Conservation (phyloP, 2,797 vertebrate genomes). For the Smutsia temminckii region DNA sequence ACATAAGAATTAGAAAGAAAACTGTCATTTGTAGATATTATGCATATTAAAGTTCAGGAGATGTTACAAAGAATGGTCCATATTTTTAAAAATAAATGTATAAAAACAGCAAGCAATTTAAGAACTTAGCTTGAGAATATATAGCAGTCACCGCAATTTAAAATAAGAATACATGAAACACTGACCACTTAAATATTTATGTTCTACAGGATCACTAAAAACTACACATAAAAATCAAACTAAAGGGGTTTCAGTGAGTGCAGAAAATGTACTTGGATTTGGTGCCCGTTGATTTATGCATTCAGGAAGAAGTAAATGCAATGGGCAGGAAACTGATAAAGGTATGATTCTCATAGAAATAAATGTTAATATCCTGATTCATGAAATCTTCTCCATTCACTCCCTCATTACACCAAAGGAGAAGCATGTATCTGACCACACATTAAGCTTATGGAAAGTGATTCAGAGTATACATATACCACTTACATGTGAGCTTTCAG, state of each 20-base stretch:
- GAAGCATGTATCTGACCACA: background rate
- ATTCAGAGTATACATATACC: background rate
- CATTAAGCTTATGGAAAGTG: slow-evolving; percentile 6
- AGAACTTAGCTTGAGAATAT: slow-evolving; percentile 37
- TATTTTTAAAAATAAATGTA: background rate
- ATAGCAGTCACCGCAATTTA: background rate
- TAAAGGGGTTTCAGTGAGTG: background rate
- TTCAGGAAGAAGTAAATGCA: background rate
- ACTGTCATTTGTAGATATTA: background rate
- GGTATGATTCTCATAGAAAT: background rate
- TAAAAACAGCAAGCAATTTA: background rate
- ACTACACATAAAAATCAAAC: background rate
- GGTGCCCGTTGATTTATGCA: background rate
- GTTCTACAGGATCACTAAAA: background rate
- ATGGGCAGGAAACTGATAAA: background rate
- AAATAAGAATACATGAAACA: background rate
- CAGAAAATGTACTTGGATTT: slow-evolving; percentile 2
- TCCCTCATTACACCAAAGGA: background rate
- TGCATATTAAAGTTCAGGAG: background rate
- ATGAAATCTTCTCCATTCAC: background rate
- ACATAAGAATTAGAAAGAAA: slow-evolving; percentile 21
- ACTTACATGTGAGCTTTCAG: background rate
- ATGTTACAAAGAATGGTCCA: background rate
- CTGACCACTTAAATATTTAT: background rate
- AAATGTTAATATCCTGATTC: background rate